Evolutionary conservation across 2,113 vertebrate species (phyloP), one percentile per base, ranked within the genome.

Genomic region (Serinus canaria): DNA sequence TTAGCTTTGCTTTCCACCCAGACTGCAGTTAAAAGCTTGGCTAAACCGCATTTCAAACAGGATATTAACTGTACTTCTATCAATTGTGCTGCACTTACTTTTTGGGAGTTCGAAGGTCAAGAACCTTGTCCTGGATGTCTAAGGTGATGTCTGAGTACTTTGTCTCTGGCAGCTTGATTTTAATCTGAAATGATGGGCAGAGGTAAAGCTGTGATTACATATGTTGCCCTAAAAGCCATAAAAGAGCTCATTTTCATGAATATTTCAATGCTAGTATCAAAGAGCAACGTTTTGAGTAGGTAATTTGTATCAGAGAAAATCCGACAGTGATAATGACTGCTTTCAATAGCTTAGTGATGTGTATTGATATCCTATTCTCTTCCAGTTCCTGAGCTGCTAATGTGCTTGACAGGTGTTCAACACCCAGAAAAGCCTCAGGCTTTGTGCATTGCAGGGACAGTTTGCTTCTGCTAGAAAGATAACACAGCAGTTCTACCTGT

Each of bases 71-170:
- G 52, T 13, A 47, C 43, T 84, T 82, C n/a, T 33, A 74, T 41
- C 73, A 55, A 7, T 28, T 82, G 49, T 92, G 37, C 83, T 94
- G 83, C 56, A 97, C 99, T 98, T 98, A 99, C 99, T 99, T 98
- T 96, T 98, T 97, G 15, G 98, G 98, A 47, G 99, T 99, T 69
- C 99, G 98, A 44, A 99, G 98, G 96, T 99, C 99, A 90, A 99
- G 97, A 92, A 98, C 97, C 30, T 82, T 99, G 83, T 99, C 99
- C 84, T 98, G 98, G 37, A 99, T 95, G 87, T 99, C 98, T 78
- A 99, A 95, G 17, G 97, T 70, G 83, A 99, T 97, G 50, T 99
- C 99, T 60, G 98, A 97, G 75, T 94, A 80, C 90, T 98, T 98
- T 7, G 98, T 99, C 62, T 98, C 98, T 28, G 99, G 99, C 7